These are phyloP conservation scores for Mesocricetus auratus DNA, from an alignment of 2,113 vertebrate genomes.

Conservation along the genomic window DNA sequence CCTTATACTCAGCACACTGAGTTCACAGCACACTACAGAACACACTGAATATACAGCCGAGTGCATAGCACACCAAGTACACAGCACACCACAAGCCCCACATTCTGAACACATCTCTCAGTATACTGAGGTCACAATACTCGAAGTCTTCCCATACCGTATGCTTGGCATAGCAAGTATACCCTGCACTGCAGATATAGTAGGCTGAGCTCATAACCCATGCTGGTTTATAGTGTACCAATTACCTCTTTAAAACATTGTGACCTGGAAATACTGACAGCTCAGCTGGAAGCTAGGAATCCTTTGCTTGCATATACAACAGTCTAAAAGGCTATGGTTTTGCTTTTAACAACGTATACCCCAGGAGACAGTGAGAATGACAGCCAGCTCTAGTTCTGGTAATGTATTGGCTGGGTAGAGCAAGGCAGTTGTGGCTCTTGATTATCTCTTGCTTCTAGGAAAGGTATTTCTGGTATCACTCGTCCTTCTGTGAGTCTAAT, in stretches of 20 bases:
- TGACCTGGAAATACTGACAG: not conserved
- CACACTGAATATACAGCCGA: not conserved
- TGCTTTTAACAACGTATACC: not conserved
- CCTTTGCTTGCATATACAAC: not conserved
- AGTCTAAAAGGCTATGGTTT: not conserved
- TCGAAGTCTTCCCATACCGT: not conserved
- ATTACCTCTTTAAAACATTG: not conserved
- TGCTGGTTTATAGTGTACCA: not conserved
- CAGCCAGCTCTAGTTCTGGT: not conserved
- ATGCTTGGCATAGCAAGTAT: not conserved
- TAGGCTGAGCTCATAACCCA: not conserved
- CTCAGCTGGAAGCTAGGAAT: not conserved
- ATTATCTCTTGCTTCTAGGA: not conserved
- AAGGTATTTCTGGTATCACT: not conserved
- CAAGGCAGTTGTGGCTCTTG: not conserved
- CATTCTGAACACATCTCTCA: not conserved
- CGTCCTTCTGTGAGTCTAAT: not conserved
- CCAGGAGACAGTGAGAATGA: not conserved
- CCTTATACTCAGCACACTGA: not conserved
- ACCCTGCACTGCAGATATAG: too few relatives aligned
- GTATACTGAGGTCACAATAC: not conserved
- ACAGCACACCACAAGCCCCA: not conserved
- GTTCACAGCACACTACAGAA: not conserved
- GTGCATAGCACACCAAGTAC: too few relatives aligned
- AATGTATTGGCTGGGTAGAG: not conserved